Conservation (phyloP, 2,888 invertebrate genomes). For the Rotaria sp. region DNA sequence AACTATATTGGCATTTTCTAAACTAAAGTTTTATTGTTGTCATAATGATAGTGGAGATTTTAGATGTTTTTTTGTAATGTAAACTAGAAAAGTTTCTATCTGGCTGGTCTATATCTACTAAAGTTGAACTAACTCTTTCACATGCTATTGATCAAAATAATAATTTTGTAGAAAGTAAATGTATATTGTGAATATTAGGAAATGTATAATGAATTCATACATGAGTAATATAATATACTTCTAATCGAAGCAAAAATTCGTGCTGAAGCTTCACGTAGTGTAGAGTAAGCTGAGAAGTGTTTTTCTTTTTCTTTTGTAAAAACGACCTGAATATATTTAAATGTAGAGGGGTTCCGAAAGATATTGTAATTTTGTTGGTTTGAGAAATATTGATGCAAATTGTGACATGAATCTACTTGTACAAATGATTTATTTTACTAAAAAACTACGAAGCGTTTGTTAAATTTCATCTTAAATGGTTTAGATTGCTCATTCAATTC, state of each 20-base stretch:
- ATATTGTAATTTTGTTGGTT: conserved; percentile 77
- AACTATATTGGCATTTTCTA: neutral
- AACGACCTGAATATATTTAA: neutral
- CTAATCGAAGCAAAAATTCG: conserved; percentile 68
- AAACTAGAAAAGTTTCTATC: conserved; percentile 94
- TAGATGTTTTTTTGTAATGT: conserved; percentile 72
- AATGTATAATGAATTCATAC: neutral
- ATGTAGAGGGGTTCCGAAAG: conserved; percentile 87
- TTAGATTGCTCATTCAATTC: too few relatives aligned
- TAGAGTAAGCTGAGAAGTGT: neutral
- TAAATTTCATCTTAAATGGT: neutral
- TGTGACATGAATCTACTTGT: conserved; percentile 99
- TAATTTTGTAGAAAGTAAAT: conserved; percentile 68
- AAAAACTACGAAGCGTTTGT: conserved; percentile 63
- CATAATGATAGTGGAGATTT: conserved; percentile 44
- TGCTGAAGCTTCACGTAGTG: conserved; percentile 61
- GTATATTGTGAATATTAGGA: conserved; percentile 24
- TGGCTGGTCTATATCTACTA: conserved; percentile 93
- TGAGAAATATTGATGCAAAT: conserved; percentile 98
- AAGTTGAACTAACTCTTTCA: conserved; percentile 80
- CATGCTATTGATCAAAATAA: conserved; percentile 36
- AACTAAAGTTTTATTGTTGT: neutral
- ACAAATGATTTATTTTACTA: conserved; percentile 95
- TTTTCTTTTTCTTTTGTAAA: neutral
- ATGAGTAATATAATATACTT: conserved; percentile 69